Conservation (phyloP, 92 coral and sea anemone genomes). For the Paramuricea clavata region DNA sequence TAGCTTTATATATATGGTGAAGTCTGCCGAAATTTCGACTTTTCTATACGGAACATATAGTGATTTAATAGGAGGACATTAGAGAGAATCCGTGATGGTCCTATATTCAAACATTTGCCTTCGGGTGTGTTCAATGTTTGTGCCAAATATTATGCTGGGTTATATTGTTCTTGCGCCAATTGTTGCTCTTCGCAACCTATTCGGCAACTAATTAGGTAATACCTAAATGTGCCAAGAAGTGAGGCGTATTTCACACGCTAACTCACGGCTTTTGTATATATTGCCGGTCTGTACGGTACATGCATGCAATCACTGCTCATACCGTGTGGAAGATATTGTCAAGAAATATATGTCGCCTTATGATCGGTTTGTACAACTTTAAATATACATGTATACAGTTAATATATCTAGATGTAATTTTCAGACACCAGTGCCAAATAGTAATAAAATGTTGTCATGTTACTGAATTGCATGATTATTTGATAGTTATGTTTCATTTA, state of each 20-base stretch:
- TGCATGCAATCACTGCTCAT: background rate
- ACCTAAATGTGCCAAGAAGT: background rate
- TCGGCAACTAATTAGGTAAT: background rate
- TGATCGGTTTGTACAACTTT: background rate
- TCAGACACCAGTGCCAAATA: too few species aligned
- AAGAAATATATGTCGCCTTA: background rate
- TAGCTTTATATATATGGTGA: too few species aligned
- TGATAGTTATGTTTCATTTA: too few species aligned
- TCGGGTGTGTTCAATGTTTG: background rate
- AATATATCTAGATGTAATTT: too few species aligned
- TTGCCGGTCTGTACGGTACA: too few species aligned
- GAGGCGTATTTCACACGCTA: background rate
- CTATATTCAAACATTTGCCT: background rate
- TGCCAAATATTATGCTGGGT: background rate
- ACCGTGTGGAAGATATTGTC: background rate
- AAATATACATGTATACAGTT: too few species aligned
- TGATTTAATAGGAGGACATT: background rate
- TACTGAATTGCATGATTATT: too few species aligned
- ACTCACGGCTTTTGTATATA: too few species aligned
- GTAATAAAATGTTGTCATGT: too few species aligned
- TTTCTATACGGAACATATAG: too few species aligned
- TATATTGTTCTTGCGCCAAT: background rate
- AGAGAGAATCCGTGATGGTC: too few species aligned
- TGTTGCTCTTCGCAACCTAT: slow-evolving; percentile 5
- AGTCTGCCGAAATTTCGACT: too few species aligned